These are phyloP conservation scores for Notospermus geniculatus DNA, from an alignment of 1,140 invertebrate genomes.

Conservation along the genomic window DNA sequence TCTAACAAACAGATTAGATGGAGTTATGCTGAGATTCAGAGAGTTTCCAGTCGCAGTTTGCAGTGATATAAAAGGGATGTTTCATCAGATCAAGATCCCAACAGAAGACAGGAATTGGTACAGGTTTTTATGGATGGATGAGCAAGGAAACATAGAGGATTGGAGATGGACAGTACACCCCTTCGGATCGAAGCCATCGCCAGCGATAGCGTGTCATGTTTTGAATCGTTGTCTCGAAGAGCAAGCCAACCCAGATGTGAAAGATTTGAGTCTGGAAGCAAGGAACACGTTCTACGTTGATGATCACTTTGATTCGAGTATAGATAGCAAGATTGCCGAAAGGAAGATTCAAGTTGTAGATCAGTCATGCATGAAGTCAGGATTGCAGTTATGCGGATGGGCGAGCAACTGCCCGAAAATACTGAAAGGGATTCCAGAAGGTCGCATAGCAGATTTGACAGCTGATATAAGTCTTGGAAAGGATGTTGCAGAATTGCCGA, in stretches of 20 bases:
- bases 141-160: background rate
- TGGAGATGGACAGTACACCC: conserved; percentile 10
- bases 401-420: background rate
- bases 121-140: background rate
- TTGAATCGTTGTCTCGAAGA: background rate
- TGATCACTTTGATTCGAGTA: background rate
- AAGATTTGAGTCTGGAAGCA: background rate
- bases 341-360: background rate
- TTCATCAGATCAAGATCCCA: background rate
- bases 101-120: conserved; percentile 6
- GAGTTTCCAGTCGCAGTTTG: conserved; percentile 13
- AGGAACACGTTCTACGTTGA: background rate
- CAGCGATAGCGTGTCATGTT: background rate
- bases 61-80: conserved; percentile 4
- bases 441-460: too few species aligned
- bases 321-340: background rate
- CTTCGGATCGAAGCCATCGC: conserved; percentile 4
- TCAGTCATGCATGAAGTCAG: background rate
- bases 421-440: background rate
- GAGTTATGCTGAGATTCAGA: conserved; percentile 24
- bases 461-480: too few species aligned
- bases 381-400: background rate
- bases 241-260: too few species aligned
- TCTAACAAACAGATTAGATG: conserved; percentile 36
- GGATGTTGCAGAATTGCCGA: background rate